phyloP scores from a whole-genome alignment of 2,888 invertebrate genomes.

The Sarcophaga carnaria region DNA sequence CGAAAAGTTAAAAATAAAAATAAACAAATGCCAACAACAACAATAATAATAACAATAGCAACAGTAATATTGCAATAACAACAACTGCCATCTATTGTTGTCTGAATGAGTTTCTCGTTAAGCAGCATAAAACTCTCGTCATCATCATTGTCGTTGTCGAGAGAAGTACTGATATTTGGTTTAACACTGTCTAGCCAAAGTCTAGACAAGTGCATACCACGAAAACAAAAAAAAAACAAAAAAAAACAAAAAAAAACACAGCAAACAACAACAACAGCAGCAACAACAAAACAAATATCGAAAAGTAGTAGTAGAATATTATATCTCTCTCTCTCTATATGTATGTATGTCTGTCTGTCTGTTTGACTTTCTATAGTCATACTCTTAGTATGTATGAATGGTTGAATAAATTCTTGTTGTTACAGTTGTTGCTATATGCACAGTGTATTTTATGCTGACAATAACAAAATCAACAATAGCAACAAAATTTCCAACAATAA shows the following conservation, averaged over 20 bases:
- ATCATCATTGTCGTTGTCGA: slow-evolving; percentile 55
- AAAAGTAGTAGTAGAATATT: slow-evolving; percentile 57
- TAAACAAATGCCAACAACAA: slow-evolving; percentile 21
- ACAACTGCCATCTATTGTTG: slow-evolving; percentile 67
- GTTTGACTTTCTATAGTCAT: background rate
- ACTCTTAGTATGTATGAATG: slow-evolving; percentile 25
- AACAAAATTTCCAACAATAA: slow-evolving; percentile 66
- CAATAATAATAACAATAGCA: slow-evolving; percentile 41
- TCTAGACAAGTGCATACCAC: slow-evolving; percentile 78
- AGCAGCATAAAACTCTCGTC: slow-evolving; percentile 56
- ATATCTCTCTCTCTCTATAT: slow-evolving; percentile 7
- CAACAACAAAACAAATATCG: slow-evolving; percentile 62
- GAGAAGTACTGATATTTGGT: slow-evolving; percentile 74
- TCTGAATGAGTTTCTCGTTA: slow-evolving; percentile 63
- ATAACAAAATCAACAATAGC: slow-evolving; percentile 52
- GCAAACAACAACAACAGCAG: background rate
- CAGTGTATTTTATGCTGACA: slow-evolving; percentile 57
- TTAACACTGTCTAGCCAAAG: slow-evolving; percentile 81
- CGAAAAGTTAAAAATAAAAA: background rate
- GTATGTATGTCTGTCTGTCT: slow-evolving; percentile 6
- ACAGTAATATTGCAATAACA: slow-evolving; percentile 47
- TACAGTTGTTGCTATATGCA: slow-evolving; percentile 30
- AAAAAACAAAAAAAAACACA: slow-evolving; percentile 26
- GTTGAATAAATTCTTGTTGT: slow-evolving; percentile 49
- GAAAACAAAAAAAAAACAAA: slow-evolving; percentile 43